A percentile compares a stretch with the other conserved stretches of the same genome.
Evolutionary conservation across 2,888 invertebrate genomes (phyloP).

Genomic region (Exocentrus adspersus): DNA sequence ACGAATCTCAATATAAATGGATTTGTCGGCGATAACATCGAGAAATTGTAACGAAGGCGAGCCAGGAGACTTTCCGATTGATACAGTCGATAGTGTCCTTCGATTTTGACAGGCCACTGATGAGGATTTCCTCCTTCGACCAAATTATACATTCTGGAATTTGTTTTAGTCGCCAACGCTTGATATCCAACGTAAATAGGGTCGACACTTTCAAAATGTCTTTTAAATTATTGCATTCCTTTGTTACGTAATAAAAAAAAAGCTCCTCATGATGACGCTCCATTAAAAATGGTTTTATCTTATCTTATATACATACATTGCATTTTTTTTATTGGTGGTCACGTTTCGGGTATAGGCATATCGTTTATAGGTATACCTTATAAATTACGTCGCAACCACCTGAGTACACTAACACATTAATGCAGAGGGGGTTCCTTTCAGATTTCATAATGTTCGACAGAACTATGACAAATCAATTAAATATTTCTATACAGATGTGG

Average conservation of each 20-base stretch:
- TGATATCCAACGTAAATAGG: slow-evolving; percentile 16
- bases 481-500: slow-evolving; percentile 47
- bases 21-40: slow-evolving; percentile 60
- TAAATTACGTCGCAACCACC: slow-evolving; percentile 30
- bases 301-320: too few species aligned
- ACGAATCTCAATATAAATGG: slow-evolving; percentile 63
- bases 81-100: slow-evolving; percentile 59
- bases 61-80: slow-evolving; percentile 51
- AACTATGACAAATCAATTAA: slow-evolving; percentile 54
- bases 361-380: too few species aligned
- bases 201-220: slow-evolving; percentile 8
- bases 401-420: slow-evolving; percentile 37
- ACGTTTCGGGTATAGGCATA: too few species aligned
- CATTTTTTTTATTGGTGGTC: too few species aligned
- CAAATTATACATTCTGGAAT: slow-evolving; percentile 59
- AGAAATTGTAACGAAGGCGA: slow-evolving; percentile 57
- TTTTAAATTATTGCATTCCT: background rate
- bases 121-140: slow-evolving; percentile 60
- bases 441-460: slow-evolving; percentile 41
- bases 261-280: too few species aligned
- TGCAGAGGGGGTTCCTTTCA: slow-evolving; percentile 27
- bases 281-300: too few species aligned
- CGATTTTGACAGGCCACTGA: slow-evolving; percentile 57
- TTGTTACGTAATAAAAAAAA: background rate
- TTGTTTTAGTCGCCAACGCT: slow-evolving; percentile 39